A percentile compares a stretch with the other conserved stretches of the same genome.
phyloP scores from a whole-genome alignment of 2,797 vertebrate genomes.

The Cryptoblepharus egeriae region DNA sequence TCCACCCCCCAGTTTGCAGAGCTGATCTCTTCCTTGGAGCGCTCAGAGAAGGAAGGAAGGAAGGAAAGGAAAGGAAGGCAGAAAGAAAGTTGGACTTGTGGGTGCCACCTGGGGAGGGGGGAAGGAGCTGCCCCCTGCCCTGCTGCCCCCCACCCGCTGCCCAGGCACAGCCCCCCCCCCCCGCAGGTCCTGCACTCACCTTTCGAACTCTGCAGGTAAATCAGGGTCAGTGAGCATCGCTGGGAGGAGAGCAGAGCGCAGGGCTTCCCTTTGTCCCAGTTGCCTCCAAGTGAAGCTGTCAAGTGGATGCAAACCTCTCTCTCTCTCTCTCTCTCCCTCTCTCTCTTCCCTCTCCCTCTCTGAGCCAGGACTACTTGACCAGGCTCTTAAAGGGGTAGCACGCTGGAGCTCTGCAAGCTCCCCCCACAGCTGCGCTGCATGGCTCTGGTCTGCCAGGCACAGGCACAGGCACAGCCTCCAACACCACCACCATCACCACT shows the following conservation, averaged over 20 bases:
- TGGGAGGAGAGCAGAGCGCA: conserved; percentile 82
- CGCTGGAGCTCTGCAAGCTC: conserved; percentile 60
- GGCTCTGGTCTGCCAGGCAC: conserved; percentile 37
- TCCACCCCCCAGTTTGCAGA: background rate
- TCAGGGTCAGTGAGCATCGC: conserved; percentile 99
- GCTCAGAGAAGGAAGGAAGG: too few relatives aligned
- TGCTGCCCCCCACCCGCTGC: too few relatives aligned
- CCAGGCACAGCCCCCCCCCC: conserved; percentile 18
- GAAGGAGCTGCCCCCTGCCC: too few relatives aligned
- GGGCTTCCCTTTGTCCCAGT: conserved; percentile 87
- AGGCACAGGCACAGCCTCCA: conserved; percentile 54
- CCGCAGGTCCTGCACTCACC: conserved; percentile 89
- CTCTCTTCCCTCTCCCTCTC: conserved; percentile 78
- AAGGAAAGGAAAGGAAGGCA: too few relatives aligned
- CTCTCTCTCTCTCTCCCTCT: conserved; percentile 72
- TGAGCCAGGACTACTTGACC: conserved; percentile 88
- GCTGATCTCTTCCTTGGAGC: too few relatives aligned
- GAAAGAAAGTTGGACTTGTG: too few relatives aligned
- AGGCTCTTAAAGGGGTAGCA: conserved; percentile 95
- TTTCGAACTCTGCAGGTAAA: conserved; percentile 98
- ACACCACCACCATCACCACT: conserved; percentile 54
- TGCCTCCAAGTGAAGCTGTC: conserved; percentile 90
- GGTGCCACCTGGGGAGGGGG: too few relatives aligned
- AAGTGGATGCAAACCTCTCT: conserved; percentile 94
- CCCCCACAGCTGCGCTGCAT: conserved; percentile 60